Evolutionary conservation across 2,797 vertebrate genomes (phyloP), one percentile per base, ranked within the genome.

Genomic region (Acanthurus leucopareius): DNA sequence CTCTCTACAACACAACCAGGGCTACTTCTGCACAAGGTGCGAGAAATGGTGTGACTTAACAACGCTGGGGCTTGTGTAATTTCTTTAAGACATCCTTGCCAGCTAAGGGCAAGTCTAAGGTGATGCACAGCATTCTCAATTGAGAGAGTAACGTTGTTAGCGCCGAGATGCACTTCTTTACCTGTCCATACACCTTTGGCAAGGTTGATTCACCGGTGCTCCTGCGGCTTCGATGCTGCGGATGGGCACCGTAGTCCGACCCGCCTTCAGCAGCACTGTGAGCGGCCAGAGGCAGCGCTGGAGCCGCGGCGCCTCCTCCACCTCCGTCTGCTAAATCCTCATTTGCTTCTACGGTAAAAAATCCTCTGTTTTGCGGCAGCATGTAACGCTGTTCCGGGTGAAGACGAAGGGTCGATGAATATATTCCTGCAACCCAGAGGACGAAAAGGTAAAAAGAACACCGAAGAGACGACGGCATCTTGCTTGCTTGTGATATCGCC

Each of bases 181-280:
- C 97, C 97, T 96, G 96, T 67, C 97, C 97, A 86, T 98, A 98
- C 94, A 98, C 97, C 95, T 95, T 95, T 49, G 97, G 94, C 93
- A 95, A 93, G 86, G 96, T 90, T 2, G 93, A 82, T 70, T 93
- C 95, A 25, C 87, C 92, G 8, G 90, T 77, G 92, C 96, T 96
- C 90, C 97, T 91, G 67, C 93, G 94, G 69, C 75, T 90, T 79
- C 96, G 95, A 73, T 87, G 91, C 78, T 52, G 92, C 87, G 78
- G 83, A 10, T 51, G 61, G 77, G 38, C 77, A 53, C 75, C 84
- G 67, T 79, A 90, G 86, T 79, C 63, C 83, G 60, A 78, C 22
- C 75, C 91, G 78, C 89, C 85, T 75, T 88, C 69, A 44, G 87
- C 71, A 48, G 73, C 84, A 49, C 89, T 72, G 2, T 76, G 65